Evolutionary conservation across 2,888 invertebrate species (phyloP), one percentile per base, ranked within the genome.

Genomic region (Alcis repandata): DNA sequence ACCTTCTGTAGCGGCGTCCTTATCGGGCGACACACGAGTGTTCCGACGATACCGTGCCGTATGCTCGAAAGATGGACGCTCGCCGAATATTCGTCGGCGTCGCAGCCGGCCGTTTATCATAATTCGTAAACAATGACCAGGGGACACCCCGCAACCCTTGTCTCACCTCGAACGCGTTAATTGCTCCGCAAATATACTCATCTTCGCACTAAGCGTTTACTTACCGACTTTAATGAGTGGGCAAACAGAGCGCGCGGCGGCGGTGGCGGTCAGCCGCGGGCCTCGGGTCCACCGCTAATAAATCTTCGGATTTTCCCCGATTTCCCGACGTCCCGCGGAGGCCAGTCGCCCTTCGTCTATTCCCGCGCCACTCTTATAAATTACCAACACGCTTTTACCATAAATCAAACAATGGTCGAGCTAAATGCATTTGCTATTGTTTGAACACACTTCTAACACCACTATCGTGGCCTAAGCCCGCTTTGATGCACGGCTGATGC

Each of bases 361-460:
- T 84, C 85, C 80, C 80, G 79, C 82, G 76, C 85, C 84, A 89
- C 91, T 90, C 90, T 91, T 92, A 92, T 92, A 93, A 92, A 93
- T 92, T 91, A 92, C 91, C 89, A 84, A 90, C 92, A 92, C 90
- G 90, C 90, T 90, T 90, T 84, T 82, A 84, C 90, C 82, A 92
- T 93, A 92, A 92, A 93, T 92, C 92, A 91, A 86, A 90, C 88
- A 89, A 91, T 87, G 87, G 84, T 82, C 83, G 77, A 79, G 84
- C 89, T 90, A 91, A 92, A 91, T 92, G 91, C 90, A 88, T 90
- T 92, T 90, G 91, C 90, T 89, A 92, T 92, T 92, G 91, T 92
- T 91, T 86, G 89, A 89, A 88, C 86, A 87, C 88, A 88, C 88
- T 86, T 87, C 83, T 82, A 79, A 84, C 83, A 84, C 79, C 78